Evolutionary conservation across 2,797 vertebrate genomes (phyloP), one percentile per base, ranked within the genome.

Genomic region (Choloepus didactylus): DNA sequence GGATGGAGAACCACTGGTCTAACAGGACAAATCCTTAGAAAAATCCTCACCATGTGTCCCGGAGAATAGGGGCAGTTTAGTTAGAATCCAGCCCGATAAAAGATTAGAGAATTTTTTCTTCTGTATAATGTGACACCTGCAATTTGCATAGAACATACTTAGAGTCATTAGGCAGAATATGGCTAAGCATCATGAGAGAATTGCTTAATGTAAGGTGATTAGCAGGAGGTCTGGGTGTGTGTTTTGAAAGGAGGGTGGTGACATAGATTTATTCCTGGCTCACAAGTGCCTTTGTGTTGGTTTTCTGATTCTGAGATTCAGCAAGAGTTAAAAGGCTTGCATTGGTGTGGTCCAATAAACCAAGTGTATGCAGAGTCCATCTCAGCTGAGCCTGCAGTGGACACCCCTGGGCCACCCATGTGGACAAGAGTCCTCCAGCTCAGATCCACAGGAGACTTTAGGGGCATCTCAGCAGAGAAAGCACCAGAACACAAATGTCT

Each of bases 141-240:
- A 67, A 62, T 86, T 66, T 79, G n/a, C 41, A 84, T 69, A 79
- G 75, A 89, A 87, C 54, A 66, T 8, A 41, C 64, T 92, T 70
- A 75, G 94, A 75, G 79, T 79, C 79, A 59, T 72, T 89, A 67
- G 64, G 54, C 29, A 89, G 62, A 69, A 67, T 91, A 49, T 85
- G 60, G n/a, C 66, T 62, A 56, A 93, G 67, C 76, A 67, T 44
- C 67, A 56, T 35, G 54, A 11, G 27, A 86, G 27, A 25, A 12
- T 51, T 23, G 23, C 86, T 83, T 92, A 60, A 85, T 88, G 35
- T 9, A 69, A 87, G 70, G 51, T 89, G 60, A 91, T 2, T 62
- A 12, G 87, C 62, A 25, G 60, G 27, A 88, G 12, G 67, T 29
- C 66, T 66, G 60, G 27, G 21, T 59, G 25, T 44, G 3, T 29